Evolutionary conservation across 2,797 vertebrate genomes (phyloP).

Genomic region (Vipera ursinii): DNA sequence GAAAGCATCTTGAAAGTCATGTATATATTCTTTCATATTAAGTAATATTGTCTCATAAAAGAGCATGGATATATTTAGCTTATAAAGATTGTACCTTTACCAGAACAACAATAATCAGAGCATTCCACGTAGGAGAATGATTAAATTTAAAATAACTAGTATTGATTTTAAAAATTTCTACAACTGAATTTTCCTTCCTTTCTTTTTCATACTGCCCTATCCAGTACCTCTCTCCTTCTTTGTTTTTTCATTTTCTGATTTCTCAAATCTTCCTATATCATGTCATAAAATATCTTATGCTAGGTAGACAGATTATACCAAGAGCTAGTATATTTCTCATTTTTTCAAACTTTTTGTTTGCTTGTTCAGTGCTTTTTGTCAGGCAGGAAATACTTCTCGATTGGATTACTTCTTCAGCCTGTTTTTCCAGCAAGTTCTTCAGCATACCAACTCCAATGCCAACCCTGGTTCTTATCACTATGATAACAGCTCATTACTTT

Average conservation of each 20-base stretch:
- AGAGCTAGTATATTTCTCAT: conserved; percentile 26
- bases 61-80: neutral
- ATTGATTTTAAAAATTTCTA: neutral
- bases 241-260: neutral
- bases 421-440: conserved; percentile 91
- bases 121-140: neutral
- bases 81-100: neutral
- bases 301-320: conserved; percentile 36
- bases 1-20: neutral
- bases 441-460: conserved; percentile 64
- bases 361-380: conserved; percentile 85
- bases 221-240: neutral
- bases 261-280: neutral
- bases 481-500: conserved; percentile 75
- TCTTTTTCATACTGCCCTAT: neutral
- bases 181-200: neutral
- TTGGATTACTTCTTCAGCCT: conserved; percentile 96
- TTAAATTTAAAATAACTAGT: neutral
- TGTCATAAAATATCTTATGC: neutral
- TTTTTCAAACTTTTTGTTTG: conserved; percentile 59
- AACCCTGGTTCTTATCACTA: conserved; percentile 56
- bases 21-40: neutral
- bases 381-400: conserved; percentile 76
- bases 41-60: neutral
- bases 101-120: neutral